Conservation (phyloP, 2,113 vertebrate species). For the Hippolais icterina region DNA sequence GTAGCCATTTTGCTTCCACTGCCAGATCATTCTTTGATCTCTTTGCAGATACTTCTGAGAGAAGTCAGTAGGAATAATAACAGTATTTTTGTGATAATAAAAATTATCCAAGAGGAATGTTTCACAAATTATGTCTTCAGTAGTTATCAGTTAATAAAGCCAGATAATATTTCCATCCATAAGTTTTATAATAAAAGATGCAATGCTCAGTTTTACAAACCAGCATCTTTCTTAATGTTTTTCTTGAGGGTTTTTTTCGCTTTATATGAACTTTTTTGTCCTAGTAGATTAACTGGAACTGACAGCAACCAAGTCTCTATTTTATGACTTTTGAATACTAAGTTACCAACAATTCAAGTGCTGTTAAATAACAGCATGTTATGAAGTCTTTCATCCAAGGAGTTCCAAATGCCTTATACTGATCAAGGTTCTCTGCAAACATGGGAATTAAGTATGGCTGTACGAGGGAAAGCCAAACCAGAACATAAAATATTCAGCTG, state of each 20-base stretch:
- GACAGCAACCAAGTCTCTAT: background rate
- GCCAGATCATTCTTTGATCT: background rate
- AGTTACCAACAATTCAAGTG: background rate
- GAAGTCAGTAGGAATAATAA: background rate
- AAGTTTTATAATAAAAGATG: background rate
- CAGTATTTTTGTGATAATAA: background rate
- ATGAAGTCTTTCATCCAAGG: background rate
- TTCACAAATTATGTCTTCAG: background rate
- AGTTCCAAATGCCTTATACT: background rate
- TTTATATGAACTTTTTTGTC: background rate
- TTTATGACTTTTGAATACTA: background rate
- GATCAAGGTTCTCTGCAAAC: background rate
- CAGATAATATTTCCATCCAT: background rate
- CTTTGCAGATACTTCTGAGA: background rate
- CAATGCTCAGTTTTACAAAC: background rate
- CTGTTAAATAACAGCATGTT: background rate
- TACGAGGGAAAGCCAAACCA: background rate
- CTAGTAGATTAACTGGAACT: background rate
- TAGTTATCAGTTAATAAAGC: background rate
- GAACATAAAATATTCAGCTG: background rate
- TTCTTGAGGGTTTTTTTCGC: background rate
- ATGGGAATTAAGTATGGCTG: background rate
- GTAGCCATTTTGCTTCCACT: background rate
- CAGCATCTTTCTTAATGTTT: background rate
- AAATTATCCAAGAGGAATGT: background rate